phyloP scores from a whole-genome alignment of 1,140 invertebrate species.

The Drosophila pseudoananassae region DNA sequence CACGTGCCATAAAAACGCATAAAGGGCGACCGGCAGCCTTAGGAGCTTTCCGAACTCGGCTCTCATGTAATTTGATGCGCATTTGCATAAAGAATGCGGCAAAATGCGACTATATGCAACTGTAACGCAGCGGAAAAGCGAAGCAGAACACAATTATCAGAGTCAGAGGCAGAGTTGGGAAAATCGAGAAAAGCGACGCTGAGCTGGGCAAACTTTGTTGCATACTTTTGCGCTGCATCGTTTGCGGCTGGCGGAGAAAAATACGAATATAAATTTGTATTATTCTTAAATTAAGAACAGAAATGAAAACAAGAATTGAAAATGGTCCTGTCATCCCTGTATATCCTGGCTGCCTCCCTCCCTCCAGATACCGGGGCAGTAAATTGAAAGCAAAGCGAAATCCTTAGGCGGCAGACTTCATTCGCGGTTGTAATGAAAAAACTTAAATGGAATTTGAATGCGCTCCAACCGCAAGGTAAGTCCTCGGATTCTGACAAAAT shows the following conservation, averaged over 20 bases:
- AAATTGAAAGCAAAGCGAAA: constrained; percentile 53
- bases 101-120: constrained; percentile 58
- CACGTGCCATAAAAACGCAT: constrained; percentile 73
- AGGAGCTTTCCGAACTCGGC: constrained; percentile 34
- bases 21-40: constrained; percentile 51
- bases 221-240: constrained; percentile 30
- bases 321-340: constrained; percentile 48
- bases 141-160: constrained; percentile 59
- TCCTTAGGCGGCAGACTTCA: constrained; percentile 45
- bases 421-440: constrained; percentile 67
- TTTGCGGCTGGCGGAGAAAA: constrained; percentile 47
- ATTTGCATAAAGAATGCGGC: constrained; percentile 72
- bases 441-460: constrained; percentile 75
- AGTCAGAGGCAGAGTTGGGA: constrained; percentile 3
- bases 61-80: constrained; percentile 66
- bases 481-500: not conserved
- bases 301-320: constrained; percentile 75
- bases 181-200: constrained; percentile 16
- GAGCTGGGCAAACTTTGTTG: constrained; percentile 37
- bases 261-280: constrained; percentile 67
- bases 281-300: constrained; percentile 75
- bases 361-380: not conserved
- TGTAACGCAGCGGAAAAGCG: constrained; percentile 40
- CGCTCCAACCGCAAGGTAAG: constrained; percentile 26
- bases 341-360: not conserved